Evolutionary conservation across 2,797 vertebrate species (phyloP), one percentile per base, ranked within the genome.

Genomic region (Siniperca undulata): DNA sequence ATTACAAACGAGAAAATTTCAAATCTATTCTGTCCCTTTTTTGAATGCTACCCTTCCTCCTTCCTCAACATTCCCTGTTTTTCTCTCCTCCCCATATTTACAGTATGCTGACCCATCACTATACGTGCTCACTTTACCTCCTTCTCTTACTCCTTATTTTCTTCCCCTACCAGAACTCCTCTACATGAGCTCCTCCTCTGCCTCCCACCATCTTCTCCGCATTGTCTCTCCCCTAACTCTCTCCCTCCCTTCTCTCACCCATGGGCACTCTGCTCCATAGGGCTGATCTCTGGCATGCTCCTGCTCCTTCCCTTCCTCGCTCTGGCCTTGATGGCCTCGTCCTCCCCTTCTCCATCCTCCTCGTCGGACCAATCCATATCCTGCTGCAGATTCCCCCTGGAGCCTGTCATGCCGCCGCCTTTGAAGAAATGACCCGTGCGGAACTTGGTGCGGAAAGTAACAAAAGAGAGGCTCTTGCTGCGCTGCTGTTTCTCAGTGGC

Each of bases 231-330:
- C 48, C 19, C 62, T 59, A 36, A 40, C 36, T 52, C 9, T 52
- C 67, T 44, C 38, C 4, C 36, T 5, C 20, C 38, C 27, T 42
- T 13, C 64, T 64, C 73, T 96, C 93, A 95, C 10, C 91, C 89
- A 2, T 93, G 90, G 24, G 94, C 86, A 13, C 92, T 93, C 78
- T 96, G 93, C 85, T 95, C 95, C 20, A 94, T 24, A 2, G 95
- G 95, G 44, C 85, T 92, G 62, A 97, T 96, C 27, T 96, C 96
- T 30, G 96, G 96, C 96, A 97, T 96, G 89, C 96, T 97, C 71
- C 50, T 94, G 87, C 96, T 97, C 77, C 96, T 92, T 44, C 93
- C 95, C 84, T 91, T 96, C 77, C 91, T 94, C 0, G 89, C 79
- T 50, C 94, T 88, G 83, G 76, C 87, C 42, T 88, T 90, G 6